Conservation (phyloP, 2,113 vertebrate species). For the Mormyrus lacerda region DNA sequence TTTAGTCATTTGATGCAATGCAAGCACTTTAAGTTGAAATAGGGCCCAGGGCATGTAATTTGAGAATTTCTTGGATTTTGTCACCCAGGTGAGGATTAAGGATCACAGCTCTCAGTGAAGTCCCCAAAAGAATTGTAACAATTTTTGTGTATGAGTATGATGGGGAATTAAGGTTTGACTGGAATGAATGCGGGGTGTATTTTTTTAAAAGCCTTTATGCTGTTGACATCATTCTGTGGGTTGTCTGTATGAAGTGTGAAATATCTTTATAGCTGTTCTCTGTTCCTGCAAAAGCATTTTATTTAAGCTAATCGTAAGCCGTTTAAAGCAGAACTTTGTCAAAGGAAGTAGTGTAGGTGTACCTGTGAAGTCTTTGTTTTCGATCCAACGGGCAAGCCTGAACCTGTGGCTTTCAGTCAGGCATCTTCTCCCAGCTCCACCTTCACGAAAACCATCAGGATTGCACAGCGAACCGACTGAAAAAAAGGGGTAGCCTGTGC, state of each 20-base stretch:
- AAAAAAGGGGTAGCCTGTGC: conserved; percentile 38
- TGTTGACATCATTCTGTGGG: not conserved
- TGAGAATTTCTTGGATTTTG: not conserved
- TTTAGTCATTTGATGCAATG: not conserved
- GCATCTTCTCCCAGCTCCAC: conserved; percentile 33
- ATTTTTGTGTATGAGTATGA: not conserved
- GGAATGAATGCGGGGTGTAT: not conserved
- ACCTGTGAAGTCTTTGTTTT: not conserved
- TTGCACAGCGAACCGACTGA: conserved; percentile 42
- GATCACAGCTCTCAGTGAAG: not conserved
- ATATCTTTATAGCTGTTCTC: not conserved
- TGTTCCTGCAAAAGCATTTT: not conserved
- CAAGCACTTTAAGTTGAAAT: not conserved
- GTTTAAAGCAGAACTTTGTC: not conserved
- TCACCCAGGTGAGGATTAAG: not conserved
- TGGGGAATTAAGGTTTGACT: not conserved
- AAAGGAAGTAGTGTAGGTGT: not conserved
- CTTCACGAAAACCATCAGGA: conserved; percentile 37
- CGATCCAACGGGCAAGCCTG: not conserved
- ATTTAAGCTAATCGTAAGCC: not conserved
- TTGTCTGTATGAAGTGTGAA: not conserved
- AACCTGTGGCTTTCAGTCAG: conserved; percentile 1
- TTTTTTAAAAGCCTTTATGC: not conserved
- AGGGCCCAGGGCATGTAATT: not conserved
- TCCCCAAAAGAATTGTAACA: not conserved